phyloP scores from a whole-genome alignment of 2,797 vertebrate species.

The Danionella dracula region DNA sequence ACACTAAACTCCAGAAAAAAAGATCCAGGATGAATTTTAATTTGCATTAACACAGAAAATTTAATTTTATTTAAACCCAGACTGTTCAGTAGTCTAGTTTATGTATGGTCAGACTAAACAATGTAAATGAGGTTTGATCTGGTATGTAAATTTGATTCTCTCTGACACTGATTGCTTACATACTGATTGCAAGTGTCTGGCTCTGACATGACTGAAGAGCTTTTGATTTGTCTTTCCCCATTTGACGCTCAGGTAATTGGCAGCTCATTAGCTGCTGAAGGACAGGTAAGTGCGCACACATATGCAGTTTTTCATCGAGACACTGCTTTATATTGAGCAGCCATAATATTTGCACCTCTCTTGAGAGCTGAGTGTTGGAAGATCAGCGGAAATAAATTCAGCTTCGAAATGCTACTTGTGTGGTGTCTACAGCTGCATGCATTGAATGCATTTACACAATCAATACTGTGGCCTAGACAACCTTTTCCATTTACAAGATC shows the following conservation, averaged over 20 bases:
- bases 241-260: conserved; percentile 13
- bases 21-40: too few species aligned
- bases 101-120: conserved; percentile 14
- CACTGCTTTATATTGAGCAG: conserved; percentile 1
- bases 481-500: conserved; percentile 21
- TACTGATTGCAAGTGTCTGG: conserved; percentile 22
- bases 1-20: too few species aligned
- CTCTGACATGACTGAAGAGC: conserved; percentile 24
- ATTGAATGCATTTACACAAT: conserved; percentile 25
- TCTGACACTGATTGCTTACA: conserved; percentile 20
- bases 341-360: conserved; percentile 12
- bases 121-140: conserved; percentile 25
- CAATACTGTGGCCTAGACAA: conserved; percentile 20
- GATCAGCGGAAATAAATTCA: conserved; percentile 20
- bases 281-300: conserved; percentile 23
- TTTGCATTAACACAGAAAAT: neutral
- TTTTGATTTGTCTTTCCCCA: conserved; percentile 6
- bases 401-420: neutral
- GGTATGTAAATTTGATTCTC: neutral
- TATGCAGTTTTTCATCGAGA: neutral
- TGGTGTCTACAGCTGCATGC: conserved; percentile 16
- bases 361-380: neutral
- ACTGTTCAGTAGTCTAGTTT: too few species aligned
- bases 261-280: conserved; percentile 21
- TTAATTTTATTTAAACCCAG: too few species aligned